Base-by-base conservation (phyloP, 2,797 vertebrate genomes). In the Sebastes matsubarae region DNA sequence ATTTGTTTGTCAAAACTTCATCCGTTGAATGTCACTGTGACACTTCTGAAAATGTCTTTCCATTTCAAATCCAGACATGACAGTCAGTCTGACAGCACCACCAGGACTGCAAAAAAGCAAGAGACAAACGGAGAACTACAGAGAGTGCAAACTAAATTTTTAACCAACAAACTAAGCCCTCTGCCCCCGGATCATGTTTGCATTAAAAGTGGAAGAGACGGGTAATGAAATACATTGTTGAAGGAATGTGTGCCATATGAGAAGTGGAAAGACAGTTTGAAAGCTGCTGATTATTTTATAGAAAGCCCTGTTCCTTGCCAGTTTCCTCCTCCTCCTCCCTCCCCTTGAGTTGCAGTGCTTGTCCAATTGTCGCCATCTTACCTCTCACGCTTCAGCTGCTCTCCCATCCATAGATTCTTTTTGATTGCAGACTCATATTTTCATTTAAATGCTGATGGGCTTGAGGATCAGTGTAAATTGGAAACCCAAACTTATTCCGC, bases 361-460 rank as follows among this genome's bases (percentile, higher is more conserved):
- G 50, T 80, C 79, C 29, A 74, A 75, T 77, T 63, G 25, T 20
- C 61, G 60, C 79, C 78, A 71, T 77, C 82, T 75, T 70, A 70
- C 79, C 79, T 84, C 72, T 89, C 76, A 34, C 25, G 36, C 82
- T 30, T 61, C 81, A 75, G 80, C 81, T 71, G 64, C 82, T 86
- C 79, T 52, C 77, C 24, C 83, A 38, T 84, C 83, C 81, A 75
- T 50, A 81, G 82, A 92, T 91, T 90, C 68, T 10, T 80, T 95
- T 83, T 92, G 93, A 95, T 93, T 91, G 86, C 86, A 74, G 69
- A 83, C 86, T 92, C 91, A 91, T 92, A 94, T 95, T 95, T 93
- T 90, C 89, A 96, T 95, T 92, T 95, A 94, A 94, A 96, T 96
- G 93, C 91, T 95, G 95, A 96, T 95, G 88, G 90, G 84, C 72